Evolutionary conservation across 2,888 invertebrate genomes (phyloP), one percentile per base, ranked within the genome.

Genomic region (Lasioglossum lativentre): DNA sequence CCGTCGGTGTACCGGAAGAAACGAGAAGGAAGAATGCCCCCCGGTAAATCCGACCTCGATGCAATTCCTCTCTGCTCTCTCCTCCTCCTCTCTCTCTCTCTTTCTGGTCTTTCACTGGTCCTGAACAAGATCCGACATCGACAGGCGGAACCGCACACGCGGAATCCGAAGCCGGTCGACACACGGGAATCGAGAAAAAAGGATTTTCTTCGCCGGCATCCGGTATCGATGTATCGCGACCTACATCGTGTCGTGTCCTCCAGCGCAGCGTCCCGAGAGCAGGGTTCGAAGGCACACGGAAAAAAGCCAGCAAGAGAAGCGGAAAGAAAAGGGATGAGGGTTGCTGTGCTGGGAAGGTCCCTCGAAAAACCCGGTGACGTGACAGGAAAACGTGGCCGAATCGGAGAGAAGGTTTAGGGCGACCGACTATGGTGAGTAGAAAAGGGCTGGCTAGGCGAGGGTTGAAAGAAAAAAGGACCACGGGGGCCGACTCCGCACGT

Each of bases 211-310:
- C 78, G 76, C 82, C 82, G 78, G 87, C 90, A 92, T 89, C 84
- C 86, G 91, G 91, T 91, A 90, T 83, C 74, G 47, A 70, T 38
- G 80, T 80, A 56, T 56, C 66, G 71, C 80, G 89, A 90, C 82
- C 83, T 82, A 87, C 74, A 34, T 30, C 34, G 66, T 66, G 66
- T 63, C 59, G 30, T 63, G 59, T n/a, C n/a, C n/a, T n/a, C n/a
- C n/a, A n/a, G n/a, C n/a, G n/a, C 59, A 30, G 30, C 30, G 27
- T 30, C 2, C 16, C 27, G 1, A 16, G 59, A 16, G 59, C 27
- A 14, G 27, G 16, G 59, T 6, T 27, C 30, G 59, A 16, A 6
- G 30, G 16, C 16, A 30, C 23, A 19, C 47, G 19, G 59, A 5
- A 63, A 16, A 63, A 66, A 66, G 19, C 30, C 34, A 19, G 19